Base-by-base conservation (phyloP, 2,888 invertebrate species). In the Icerya purchasi region DNA sequence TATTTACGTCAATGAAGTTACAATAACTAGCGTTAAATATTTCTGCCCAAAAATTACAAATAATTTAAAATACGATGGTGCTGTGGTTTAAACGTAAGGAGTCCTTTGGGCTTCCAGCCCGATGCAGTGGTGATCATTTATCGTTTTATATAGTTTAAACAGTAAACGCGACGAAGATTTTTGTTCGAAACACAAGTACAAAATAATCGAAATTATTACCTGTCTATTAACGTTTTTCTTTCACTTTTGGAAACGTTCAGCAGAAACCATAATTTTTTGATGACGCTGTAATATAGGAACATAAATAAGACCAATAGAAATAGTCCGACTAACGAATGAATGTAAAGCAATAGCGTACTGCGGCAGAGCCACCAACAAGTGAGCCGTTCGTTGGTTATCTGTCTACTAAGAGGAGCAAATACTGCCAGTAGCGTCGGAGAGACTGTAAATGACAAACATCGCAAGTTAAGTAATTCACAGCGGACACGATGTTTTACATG, bases 311-410 rank as follows among this genome's bases (percentile, higher is more conserved):
- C 63, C n/a, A 66, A 56, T 56, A 66, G 64, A 20, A 65, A 59
- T 18, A 62, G 55, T 5, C 65, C 65, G 5, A 64, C 64, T 10
- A 65, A 62, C 36, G 65, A 60, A 61, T 65, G 66, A 24, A 67
- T 65, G 64, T 67, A 67, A 63, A 68, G 67, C 52, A 67, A 61
- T 55, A 65, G 62, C n/a, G 67, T 65, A 50, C 66, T 66, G 20
- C 62, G 62, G 5, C 63, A 57, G 49, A 68, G 61, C 67, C 67
- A 67, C 68, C 67, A 67, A 53, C 53, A 56, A 22, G 56, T 56
- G 21, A 56, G n/a, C 22, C 22, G 23, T 56, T 60, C 60, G 51
- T 60, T 56, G n/a, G 54, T 60, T 53, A 60, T 60, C 53, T 36
- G 50, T 21, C 60, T 55, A 60, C 60, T 60, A n/a, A 60, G 51